A percentile compares a stretch with the other conserved stretches of the same genome.
Conservation (phyloP, 2,797 vertebrate genomes). For the Chloroceryle amazona region DNA sequence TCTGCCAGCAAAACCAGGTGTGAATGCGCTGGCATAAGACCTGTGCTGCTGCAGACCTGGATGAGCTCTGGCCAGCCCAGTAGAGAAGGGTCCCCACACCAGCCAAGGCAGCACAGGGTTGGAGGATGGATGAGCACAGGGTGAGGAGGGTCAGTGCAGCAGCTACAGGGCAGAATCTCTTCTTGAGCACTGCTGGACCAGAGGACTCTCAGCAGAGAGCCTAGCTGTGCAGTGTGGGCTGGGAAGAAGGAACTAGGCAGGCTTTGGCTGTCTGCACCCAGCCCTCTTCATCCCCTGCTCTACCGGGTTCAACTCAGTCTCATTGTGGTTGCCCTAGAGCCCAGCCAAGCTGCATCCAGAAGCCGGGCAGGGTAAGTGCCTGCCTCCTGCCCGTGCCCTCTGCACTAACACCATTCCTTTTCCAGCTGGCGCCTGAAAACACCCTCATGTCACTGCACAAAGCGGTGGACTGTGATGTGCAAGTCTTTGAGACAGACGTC, state of each 20-base stretch:
- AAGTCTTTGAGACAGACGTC: constrained; percentile 93
- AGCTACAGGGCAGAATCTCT: neutral
- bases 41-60: neutral
- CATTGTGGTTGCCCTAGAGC: neutral
- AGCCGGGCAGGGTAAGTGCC: neutral
- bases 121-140: neutral
- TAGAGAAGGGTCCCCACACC: neutral
- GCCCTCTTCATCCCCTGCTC: neutral
- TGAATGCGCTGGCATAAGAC: neutral
- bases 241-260: neutral
- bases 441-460: constrained; percentile 94
- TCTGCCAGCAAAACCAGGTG: neutral
- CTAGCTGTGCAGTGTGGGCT: neutral
- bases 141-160: neutral
- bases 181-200: neutral
- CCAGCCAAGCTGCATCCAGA: neutral
- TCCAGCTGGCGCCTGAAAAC: constrained; percentile 94
- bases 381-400: neutral
- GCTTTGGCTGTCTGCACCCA: neutral
- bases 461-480: constrained; percentile 83
- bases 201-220: neutral
- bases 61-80: neutral
- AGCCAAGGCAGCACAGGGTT: neutral
- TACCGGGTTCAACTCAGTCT: neutral
- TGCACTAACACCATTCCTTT: neutral